Evolutionary conservation across 30 jellyfish, hydroid and myxozoan species (phyloP), one percentile per base, ranked within the genome.

Genomic region (Hydra vulgaris): DNA sequence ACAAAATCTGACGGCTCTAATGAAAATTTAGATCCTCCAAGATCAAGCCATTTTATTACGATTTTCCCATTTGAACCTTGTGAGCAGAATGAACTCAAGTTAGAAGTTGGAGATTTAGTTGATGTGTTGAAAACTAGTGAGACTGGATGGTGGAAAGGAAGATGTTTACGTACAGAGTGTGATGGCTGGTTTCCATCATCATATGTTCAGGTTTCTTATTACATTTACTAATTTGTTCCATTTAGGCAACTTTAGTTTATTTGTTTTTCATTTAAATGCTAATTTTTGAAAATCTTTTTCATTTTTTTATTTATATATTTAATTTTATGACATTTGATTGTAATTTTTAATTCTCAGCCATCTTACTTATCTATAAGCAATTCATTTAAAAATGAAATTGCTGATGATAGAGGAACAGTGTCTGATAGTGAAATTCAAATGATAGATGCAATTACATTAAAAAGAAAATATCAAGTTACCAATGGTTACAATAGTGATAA

Each of bases 141-240:
- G 79, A 78, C 85, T 15, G 85, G 85, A 0, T 78, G 85, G 85
- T 78, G 85, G 85, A 78, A 78, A 27, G 85, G 85, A 5, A 22
- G 85, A 23, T 78, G 85, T 53, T 61, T 78, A 52, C 53, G 85
- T 52, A 26, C 81, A 18, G 18, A 40, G 22, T 76, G 69, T 22
- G 81, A 78, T 12, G 85, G 85, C 85, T 78, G 85, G 85, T 78
- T 78, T 56, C 85, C 85, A 16, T 78, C 85, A 1, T 66, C 78
- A 21, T 78, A 78, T 77, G 85, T 78, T 15, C 26, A 53, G 81
- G 85, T 78, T 12, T 17, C 24, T 18, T 40, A 20, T 69, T 21
- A 69, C 12, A 20, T 24, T 24, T 1, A 16, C 71, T 56, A 56
- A 56, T 56, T 56, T n/a, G 71, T 16, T 56, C 71, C n/a, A n/a